These are phyloP conservation scores for Potorous gilbertii DNA, from an alignment of 2,797 vertebrate species.

Conservation along the genomic window DNA sequence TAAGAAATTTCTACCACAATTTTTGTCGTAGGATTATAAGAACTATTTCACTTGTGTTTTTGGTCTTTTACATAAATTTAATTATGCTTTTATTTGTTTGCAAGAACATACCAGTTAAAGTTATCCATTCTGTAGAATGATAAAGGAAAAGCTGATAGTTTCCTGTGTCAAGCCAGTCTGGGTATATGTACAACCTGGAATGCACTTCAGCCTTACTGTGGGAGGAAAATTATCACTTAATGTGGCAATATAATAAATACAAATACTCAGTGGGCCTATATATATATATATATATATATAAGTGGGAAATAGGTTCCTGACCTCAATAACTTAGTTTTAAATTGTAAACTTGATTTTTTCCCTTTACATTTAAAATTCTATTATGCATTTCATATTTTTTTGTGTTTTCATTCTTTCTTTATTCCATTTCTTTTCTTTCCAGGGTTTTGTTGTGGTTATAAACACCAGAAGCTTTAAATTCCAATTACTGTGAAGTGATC, in stretches of 20 bases:
- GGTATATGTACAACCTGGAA: background rate
- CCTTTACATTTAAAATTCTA: conserved; percentile 30
- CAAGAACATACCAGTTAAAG: conserved; percentile 24
- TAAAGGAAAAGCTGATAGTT: conserved; percentile 19
- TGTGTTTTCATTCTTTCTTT: conserved; percentile 38
- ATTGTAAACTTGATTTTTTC: background rate
- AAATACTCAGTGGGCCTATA: conserved; percentile 1
- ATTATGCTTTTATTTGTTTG: conserved; percentile 28
- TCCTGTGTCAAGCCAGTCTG: conserved; percentile 1
- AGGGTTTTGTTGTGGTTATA: conserved; percentile 7
- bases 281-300: conserved; percentile 15
- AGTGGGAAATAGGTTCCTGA: background rate
- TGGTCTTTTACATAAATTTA: conserved; percentile 32
- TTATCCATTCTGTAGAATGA: background rate
- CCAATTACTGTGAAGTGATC: background rate
- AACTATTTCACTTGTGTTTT: conserved; percentile 28
- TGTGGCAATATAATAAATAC: conserved; percentile 39
- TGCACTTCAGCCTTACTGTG: background rate
- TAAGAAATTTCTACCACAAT: background rate
- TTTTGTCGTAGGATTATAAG: background rate
- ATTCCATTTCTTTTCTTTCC: conserved; percentile 28
- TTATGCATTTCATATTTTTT: background rate
- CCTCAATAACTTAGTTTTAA: background rate
- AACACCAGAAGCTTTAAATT: conserved; percentile 5
- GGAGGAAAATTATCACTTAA: background rate